phyloP scores from a whole-genome alignment of 2,888 invertebrate genomes.

The Rhingia campestris region DNA sequence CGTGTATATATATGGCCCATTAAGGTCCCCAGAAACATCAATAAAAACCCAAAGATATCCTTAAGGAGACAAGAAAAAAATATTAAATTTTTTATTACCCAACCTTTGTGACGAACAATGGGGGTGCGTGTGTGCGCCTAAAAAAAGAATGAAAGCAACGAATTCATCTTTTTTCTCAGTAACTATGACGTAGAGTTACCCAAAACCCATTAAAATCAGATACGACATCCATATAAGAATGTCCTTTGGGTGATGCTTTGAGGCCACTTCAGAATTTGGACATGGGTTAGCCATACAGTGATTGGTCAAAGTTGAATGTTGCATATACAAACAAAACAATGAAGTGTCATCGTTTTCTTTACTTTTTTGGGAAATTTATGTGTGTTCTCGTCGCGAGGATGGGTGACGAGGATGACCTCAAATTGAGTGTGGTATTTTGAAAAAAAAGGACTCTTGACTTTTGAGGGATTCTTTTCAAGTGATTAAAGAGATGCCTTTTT shows the following conservation, averaged over 20 bases:
- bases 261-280: conserved; percentile 18
- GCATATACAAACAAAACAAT: conserved; percentile 29
- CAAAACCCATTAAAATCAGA: conserved; percentile 25
- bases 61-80: conserved; percentile 36
- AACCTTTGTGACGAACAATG: conserved; percentile 51
- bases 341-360: conserved; percentile 41
- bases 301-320: conserved; percentile 31
- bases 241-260: conserved; percentile 33
- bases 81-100: conserved; percentile 62
- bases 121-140: conserved; percentile 40
- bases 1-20: conserved; percentile 55
- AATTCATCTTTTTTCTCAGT: conserved; percentile 22
- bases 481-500: conserved; percentile 5
- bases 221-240: conserved; percentile 4
- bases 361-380: conserved; percentile 3
- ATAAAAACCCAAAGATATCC: conserved; percentile 61
- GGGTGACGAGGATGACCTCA: conserved; percentile 11
- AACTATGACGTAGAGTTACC: conserved; percentile 33
- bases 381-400: neutral
- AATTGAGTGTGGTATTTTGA: conserved; percentile 1
- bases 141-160: neutral
- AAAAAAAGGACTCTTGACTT: conserved; percentile 2
- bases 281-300: conserved; percentile 17
- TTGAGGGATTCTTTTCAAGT: neutral
- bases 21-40: conserved; percentile 52